Percentiles rank a stretch among this genome's conserved stretches.
phyloP scores from a whole-genome alignment of 2,888 invertebrate species.

The Xestia c-nigrum region DNA sequence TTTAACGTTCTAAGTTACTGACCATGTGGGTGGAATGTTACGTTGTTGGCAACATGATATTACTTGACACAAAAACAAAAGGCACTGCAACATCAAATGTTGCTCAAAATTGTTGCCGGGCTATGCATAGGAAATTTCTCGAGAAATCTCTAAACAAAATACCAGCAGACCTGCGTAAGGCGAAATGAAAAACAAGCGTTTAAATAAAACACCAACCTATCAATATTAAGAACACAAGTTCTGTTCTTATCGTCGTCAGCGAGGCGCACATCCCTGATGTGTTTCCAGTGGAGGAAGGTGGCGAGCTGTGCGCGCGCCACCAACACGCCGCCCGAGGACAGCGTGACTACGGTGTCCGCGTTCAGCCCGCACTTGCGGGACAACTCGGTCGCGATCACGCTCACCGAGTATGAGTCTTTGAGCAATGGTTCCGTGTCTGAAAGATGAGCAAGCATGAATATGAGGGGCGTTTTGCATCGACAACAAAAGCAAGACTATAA shows the following conservation, averaged over 20 bases:
- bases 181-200: not conserved
- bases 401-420: slow-evolving; percentile 90
- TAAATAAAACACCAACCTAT: slow-evolving; percentile 86
- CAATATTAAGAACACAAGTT: slow-evolving; percentile 91
- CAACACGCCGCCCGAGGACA: slow-evolving; percentile 89
- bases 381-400: slow-evolving; percentile 91
- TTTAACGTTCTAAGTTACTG: too few species aligned
- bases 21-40: not conserved
- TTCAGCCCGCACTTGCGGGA: slow-evolving; percentile 91
- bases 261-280: slow-evolving; percentile 90
- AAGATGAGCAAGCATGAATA: slow-evolving; percentile 71
- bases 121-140: too few species aligned
- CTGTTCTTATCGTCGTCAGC: slow-evolving; percentile 90
- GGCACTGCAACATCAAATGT: not conserved
- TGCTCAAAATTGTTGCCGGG: not conserved
- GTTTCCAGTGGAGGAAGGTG: slow-evolving; percentile 91
- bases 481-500: not conserved
- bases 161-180: not conserved
- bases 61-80: not conserved
- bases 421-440: slow-evolving; percentile 87
- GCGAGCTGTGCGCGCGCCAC: slow-evolving; percentile 88
- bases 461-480: slow-evolving; percentile 49
- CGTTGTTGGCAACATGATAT: not conserved
- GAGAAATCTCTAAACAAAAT: not conserved
- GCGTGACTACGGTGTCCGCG: slow-evolving; percentile 90